Percentiles rank a stretch among this genome's conserved stretches.
These are phyloP conservation scores for Hemiprocne comata DNA, from an alignment of 2,113 vertebrate genomes.

Conservation along the genomic window DNA sequence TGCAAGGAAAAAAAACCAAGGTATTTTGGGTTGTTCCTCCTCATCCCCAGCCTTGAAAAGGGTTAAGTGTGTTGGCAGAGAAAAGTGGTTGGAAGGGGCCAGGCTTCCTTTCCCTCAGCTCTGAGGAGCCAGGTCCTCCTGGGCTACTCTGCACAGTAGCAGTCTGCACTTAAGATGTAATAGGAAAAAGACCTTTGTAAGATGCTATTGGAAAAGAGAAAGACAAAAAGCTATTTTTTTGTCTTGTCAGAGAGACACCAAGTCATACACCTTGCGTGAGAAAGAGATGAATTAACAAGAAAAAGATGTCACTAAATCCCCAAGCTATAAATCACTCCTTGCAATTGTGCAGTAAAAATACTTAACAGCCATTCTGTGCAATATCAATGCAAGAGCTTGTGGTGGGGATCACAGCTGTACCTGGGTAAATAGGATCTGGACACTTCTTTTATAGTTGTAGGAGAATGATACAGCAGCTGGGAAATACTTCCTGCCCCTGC, in stretches of 20 bases:
- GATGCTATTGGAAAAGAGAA: not conserved
- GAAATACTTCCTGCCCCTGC: not conserved
- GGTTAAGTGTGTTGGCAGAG: not conserved
- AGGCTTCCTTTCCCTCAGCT: not conserved
- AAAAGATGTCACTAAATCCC: constrained; percentile 35
- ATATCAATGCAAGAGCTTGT: rapidly evolving
- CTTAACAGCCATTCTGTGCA: not conserved
- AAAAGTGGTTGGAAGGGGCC: not conserved
- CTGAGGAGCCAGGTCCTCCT: not conserved
- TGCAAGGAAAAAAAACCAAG: not conserved
- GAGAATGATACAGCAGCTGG: not conserved
- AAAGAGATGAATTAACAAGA: constrained; percentile 27
- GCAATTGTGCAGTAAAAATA: not conserved
- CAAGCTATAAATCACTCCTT: constrained; percentile 31
- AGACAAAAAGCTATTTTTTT: constrained; percentile 8
- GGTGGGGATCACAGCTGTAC: not conserved
- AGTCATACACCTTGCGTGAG: constrained; percentile 1
- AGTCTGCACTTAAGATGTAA: not conserved
- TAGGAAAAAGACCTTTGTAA: not conserved
- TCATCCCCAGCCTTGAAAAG: not conserved
- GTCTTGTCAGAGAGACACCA: not conserved
- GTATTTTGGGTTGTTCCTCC: not conserved
- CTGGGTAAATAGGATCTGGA: not conserved
- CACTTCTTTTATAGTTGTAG: not conserved
- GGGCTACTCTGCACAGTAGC: not conserved